These are phyloP conservation scores for Pseudochromis fuscus DNA, from an alignment of 2,797 vertebrate genomes.

Conservation along the genomic window DNA sequence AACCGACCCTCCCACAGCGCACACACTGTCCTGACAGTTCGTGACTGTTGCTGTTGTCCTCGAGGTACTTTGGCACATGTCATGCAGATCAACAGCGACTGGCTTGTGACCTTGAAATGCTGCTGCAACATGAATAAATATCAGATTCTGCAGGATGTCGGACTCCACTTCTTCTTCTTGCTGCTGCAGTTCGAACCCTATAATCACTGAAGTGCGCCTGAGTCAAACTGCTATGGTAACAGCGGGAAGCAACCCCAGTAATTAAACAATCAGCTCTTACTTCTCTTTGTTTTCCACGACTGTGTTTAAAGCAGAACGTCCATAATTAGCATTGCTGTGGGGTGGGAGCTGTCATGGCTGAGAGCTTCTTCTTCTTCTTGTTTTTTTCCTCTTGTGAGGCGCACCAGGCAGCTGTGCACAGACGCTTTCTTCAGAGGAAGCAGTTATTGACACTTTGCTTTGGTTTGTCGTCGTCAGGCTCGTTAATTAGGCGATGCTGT, in stretches of 20 bases:
- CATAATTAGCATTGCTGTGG: slow-evolving; percentile 88
- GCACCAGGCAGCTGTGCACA: slow-evolving; percentile 70
- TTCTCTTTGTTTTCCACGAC: slow-evolving; percentile 84
- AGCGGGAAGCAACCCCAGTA: slow-evolving; percentile 82
- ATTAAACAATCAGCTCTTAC: slow-evolving; percentile 90
- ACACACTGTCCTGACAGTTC: slow-evolving; percentile 32
- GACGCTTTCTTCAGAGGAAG: slow-evolving; percentile 63
- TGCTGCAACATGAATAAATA: slow-evolving; percentile 18
- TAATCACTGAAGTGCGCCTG: slow-evolving; percentile 75
- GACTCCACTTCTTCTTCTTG: slow-evolving; percentile 31
- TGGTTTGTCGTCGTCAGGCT: slow-evolving; percentile 58
- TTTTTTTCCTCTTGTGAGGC: slow-evolving; percentile 63
- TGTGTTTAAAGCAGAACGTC: slow-evolving; percentile 78
- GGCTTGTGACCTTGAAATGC: slow-evolving; percentile 64
- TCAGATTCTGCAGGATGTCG: slow-evolving; percentile 9
- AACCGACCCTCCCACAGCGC: slow-evolving; percentile 1
- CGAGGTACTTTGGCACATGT: slow-evolving; percentile 55
- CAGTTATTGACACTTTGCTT: slow-evolving; percentile 69
- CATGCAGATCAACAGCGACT: slow-evolving; percentile 29
- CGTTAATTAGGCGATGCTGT: slow-evolving; percentile 57
- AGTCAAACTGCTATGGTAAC: slow-evolving; percentile 87
- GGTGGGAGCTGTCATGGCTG: slow-evolving; percentile 79
- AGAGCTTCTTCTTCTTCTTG: slow-evolving; percentile 61
- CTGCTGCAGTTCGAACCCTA: slow-evolving; percentile 61
- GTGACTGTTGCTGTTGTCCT: slow-evolving; percentile 49